Conservation (phyloP, 2,797 vertebrate species). For the Phoeniculus purpureus region DNA sequence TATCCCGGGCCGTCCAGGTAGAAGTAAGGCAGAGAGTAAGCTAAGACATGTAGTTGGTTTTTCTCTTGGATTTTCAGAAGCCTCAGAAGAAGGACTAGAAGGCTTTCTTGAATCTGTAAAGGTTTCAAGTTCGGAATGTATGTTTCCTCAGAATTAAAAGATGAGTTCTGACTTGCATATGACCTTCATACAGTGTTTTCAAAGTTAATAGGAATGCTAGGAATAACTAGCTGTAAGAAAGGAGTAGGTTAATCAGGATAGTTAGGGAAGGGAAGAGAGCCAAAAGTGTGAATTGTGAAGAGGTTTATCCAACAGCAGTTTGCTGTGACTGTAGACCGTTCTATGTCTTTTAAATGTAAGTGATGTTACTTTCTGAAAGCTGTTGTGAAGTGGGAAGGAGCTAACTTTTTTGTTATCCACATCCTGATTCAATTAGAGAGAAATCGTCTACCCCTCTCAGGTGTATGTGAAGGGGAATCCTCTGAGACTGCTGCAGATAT, state of each 20-base stretch:
- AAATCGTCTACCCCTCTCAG: background rate
- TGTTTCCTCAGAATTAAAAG: background rate
- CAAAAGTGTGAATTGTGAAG: background rate
- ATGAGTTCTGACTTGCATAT: background rate
- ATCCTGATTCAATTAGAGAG: background rate
- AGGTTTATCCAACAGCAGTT: background rate
- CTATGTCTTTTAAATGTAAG: background rate
- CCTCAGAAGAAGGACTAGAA: background rate
- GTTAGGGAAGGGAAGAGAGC: background rate
- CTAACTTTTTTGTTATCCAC: background rate
- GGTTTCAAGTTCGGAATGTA: background rate
- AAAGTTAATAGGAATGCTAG: background rate
- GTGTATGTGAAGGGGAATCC: background rate
- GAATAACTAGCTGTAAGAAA: background rate
- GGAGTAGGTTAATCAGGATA: background rate
- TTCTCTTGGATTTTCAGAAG: background rate
- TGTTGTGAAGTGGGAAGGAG: background rate
- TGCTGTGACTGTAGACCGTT: background rate
- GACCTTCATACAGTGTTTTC: background rate
- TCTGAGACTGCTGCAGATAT: background rate
- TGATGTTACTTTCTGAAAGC: background rate
- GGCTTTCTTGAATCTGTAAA: background rate
- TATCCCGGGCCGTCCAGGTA: background rate
- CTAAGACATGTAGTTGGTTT: background rate
- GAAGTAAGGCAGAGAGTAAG: background rate